Evolutionary conservation across 2,113 vertebrate genomes (phyloP).

Genomic region (Chloebia gouldiae): DNA sequence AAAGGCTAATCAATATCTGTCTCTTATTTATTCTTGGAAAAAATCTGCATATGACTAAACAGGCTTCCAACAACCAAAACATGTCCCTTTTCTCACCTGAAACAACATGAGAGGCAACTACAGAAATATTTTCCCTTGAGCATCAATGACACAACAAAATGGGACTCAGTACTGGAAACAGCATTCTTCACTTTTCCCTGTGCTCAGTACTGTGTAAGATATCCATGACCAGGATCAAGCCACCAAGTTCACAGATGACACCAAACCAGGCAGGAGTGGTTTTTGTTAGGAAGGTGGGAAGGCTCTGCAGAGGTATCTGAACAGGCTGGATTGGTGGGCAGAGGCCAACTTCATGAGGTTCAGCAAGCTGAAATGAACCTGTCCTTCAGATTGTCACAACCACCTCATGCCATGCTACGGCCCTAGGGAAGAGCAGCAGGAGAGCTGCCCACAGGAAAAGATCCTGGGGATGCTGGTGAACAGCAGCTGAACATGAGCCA

Average conservation of each 20-base stretch:
- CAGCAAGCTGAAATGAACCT: background rate
- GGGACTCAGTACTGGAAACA: background rate
- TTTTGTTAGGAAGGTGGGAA: background rate
- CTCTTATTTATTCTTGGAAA: background rate
- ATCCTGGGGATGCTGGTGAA: background rate
- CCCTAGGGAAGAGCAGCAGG: background rate
- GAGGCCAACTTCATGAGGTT: background rate
- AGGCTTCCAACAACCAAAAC: background rate
- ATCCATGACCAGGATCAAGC: background rate
- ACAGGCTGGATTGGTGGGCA: background rate
- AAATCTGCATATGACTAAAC: background rate
- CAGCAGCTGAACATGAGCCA: background rate
- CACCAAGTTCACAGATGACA: background rate
- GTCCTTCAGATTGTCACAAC: background rate
- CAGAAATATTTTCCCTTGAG: background rate
- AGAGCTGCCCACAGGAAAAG: background rate
- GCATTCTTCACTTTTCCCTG: background rate
- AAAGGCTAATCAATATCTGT: background rate
- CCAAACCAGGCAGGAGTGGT: fast-evolving
- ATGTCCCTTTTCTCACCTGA: background rate
- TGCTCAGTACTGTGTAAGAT: background rate
- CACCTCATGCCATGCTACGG: background rate
- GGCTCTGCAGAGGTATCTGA: background rate
- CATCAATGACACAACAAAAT: background rate
- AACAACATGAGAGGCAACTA: background rate